Evolutionary conservation across 1,140 invertebrate genomes (phyloP).

Genomic region (Neelides sp.): DNA sequence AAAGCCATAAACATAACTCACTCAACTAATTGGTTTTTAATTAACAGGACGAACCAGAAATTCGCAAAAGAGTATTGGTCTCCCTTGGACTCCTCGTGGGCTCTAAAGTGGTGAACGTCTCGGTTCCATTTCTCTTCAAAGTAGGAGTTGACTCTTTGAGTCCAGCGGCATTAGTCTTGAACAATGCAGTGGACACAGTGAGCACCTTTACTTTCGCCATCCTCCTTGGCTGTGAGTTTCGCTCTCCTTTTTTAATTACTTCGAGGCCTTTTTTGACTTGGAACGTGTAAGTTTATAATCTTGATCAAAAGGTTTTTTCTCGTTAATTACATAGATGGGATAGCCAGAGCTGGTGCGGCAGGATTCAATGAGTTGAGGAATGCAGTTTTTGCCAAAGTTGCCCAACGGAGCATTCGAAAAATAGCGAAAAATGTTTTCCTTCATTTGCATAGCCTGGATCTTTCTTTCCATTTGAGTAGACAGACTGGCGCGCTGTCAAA

Average conservation of each 20-base stretch:
- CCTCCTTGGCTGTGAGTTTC: conserved; percentile 75
- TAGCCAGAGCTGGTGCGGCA: conserved; percentile 73
- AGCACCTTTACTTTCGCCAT: conserved; percentile 61
- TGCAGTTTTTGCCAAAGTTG: conserved; percentile 96
- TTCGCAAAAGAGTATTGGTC: conserved; percentile 67
- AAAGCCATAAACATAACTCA: conserved; percentile 4
- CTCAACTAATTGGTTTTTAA: conserved; percentile 21
- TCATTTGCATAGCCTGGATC: conserved; percentile 91
- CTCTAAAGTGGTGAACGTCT: conserved; percentile 78
- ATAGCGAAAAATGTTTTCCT: conserved; percentile 91
- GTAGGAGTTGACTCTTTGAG: conserved; percentile 83
- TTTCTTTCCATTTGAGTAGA: conserved; percentile 82
- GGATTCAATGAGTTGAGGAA: conserved; percentile 94
- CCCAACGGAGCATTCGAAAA: conserved; percentile 87
- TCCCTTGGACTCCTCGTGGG: conserved; percentile 66
- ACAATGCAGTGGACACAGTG: conserved; percentile 44
- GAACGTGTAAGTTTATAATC: background rate
- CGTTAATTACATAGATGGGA: conserved; percentile 59
- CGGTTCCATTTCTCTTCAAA: conserved; percentile 95
- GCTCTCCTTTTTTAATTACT: conserved; percentile 10
- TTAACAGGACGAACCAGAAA: conserved; percentile 57
- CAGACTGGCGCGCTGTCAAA: conserved; percentile 85
- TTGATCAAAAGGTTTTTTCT: background rate
- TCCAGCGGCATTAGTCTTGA: conserved; percentile 43
- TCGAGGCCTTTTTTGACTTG: background rate